Conservation (phyloP, 2,113 vertebrate genomes). For the Saguinus imperator region DNA sequence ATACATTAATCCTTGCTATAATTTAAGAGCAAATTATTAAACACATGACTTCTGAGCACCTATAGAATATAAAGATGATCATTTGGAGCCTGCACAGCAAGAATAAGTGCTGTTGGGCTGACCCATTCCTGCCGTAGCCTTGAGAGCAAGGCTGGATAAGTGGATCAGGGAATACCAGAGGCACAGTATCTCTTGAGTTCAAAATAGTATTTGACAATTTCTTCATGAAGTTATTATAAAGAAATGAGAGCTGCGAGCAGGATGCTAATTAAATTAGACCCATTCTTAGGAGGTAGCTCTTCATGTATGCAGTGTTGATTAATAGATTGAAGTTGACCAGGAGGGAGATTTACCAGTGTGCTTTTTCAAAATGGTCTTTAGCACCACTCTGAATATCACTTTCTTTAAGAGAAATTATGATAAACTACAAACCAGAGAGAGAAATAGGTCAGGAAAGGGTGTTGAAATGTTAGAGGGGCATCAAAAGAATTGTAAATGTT, state of each 20-base stretch:
- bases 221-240: background rate
- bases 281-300: background rate
- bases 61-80: background rate
- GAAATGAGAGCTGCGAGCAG: background rate
- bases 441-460: background rate
- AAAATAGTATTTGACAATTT: background rate
- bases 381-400: background rate
- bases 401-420: background rate
- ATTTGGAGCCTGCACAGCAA: background rate
- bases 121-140: background rate
- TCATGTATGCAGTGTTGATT: background rate
- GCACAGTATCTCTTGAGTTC: background rate
- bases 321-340: background rate
- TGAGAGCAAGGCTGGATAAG: background rate
- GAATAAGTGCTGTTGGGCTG: background rate
- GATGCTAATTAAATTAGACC: background rate
- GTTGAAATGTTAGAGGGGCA: background rate
- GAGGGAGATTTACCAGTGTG: background rate
- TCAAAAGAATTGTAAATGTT: background rate
- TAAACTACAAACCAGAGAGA: background rate
- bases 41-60: background rate
- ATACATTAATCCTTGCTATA: background rate
- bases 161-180: background rate
- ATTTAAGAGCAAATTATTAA: constrained; percentile 2
- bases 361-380: background rate